A percentile compares a stretch with the other conserved stretches of the same genome.
phyloP scores from a whole-genome alignment of 2,113 vertebrate species.

The Catharus fuscescens region DNA sequence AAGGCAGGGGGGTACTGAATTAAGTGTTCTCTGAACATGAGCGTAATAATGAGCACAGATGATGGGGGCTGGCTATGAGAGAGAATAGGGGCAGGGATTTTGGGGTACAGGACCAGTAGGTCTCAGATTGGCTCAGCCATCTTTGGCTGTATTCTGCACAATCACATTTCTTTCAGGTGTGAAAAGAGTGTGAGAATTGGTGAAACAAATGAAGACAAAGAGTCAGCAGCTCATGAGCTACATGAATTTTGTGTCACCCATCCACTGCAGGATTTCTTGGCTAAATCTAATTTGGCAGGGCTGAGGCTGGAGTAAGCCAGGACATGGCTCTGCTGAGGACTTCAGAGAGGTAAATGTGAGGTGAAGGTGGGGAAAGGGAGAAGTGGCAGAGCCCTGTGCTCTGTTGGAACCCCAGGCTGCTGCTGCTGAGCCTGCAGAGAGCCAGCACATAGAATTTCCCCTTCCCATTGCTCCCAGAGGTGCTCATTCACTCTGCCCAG shows the following conservation, averaged over 20 bases:
- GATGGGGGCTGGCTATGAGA: neutral
- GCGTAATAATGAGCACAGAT: neutral
- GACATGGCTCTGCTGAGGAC: neutral
- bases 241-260: neutral
- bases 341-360: neutral
- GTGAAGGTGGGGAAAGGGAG: neutral
- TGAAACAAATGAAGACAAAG: neutral
- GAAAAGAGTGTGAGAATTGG: neutral
- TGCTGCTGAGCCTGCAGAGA: neutral
- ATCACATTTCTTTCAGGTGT: neutral
- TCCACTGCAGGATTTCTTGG: neutral
- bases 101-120: neutral
- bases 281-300: neutral
- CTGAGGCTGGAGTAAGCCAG: neutral
- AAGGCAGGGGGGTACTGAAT: neutral
- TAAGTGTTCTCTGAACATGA: neutral
- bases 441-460: neutral
- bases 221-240: neutral
- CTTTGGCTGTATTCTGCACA: neutral
- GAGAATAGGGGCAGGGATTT: neutral
- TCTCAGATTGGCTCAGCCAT: neutral
- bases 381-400: neutral
- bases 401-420: neutral
- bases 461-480: constrained; percentile 24
- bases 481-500: neutral